Percentiles rank a stretch among this genome's conserved stretches.
Evolutionary conservation across 2,797 vertebrate genomes (phyloP).

Genomic region (Lerista edwardsae): DNA sequence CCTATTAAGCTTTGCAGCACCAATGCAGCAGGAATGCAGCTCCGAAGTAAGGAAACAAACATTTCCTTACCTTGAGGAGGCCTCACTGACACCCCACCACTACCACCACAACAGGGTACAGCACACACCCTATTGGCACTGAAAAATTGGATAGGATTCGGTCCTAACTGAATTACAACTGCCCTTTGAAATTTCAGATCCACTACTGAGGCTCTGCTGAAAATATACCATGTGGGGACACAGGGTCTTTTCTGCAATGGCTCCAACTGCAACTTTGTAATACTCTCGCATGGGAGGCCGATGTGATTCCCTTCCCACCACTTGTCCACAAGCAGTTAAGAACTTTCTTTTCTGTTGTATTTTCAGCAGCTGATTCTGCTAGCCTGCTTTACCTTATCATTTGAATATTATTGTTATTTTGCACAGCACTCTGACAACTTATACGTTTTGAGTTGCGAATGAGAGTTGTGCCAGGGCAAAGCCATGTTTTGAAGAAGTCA

Average conservation of each 20-base stretch:
- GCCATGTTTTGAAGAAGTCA: constrained; percentile 5
- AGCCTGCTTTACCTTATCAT: background rate
- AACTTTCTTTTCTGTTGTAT: background rate
- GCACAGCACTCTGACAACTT: background rate
- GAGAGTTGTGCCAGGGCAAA: background rate
- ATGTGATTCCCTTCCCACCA: background rate
- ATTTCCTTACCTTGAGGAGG: too few relatives aligned
- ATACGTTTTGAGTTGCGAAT: too few relatives aligned
- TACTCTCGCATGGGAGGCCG: background rate
- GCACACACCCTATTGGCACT: too few relatives aligned
- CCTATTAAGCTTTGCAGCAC: too few relatives aligned
- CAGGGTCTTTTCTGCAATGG: background rate
- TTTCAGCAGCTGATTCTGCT: background rate
- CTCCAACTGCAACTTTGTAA: background rate
- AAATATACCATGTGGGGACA: background rate
- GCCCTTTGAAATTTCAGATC: background rate
- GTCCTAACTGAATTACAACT: too few relatives aligned
- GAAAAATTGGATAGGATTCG: too few relatives aligned
- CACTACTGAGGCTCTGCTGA: background rate
- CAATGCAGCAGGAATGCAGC: too few relatives aligned
- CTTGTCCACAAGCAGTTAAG: background rate
- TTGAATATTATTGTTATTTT: background rate
- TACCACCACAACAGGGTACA: too few relatives aligned
- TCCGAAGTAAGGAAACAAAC: too few relatives aligned
- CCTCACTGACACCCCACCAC: too few relatives aligned